A percentile compares a stretch with the other conserved stretches of the same genome.
phyloP scores from a whole-genome alignment of 2,888 invertebrate genomes.

The Tortrix viridana region DNA sequence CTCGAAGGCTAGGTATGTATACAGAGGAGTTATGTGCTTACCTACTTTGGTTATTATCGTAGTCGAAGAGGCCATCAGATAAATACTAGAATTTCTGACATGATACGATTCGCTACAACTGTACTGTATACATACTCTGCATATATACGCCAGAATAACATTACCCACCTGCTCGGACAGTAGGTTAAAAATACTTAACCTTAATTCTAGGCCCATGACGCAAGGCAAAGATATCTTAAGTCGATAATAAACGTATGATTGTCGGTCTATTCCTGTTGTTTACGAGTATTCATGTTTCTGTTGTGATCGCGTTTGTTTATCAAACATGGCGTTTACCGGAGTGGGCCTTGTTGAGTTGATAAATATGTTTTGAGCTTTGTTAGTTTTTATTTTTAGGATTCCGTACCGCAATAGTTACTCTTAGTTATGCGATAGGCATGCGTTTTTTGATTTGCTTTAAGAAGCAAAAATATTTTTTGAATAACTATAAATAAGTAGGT shows the following conservation, averaged over 20 bases:
- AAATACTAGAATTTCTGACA: too few relatives aligned
- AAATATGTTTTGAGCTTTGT: background rate
- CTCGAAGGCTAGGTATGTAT: too few relatives aligned
- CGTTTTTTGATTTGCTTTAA: too few relatives aligned
- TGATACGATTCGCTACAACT: too few relatives aligned
- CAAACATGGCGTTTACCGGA: slow-evolving; percentile 19
- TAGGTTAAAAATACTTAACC: background rate
- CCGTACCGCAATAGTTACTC: background rate
- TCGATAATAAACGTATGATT: slow-evolving; percentile 19
- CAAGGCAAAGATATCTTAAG: slow-evolving; percentile 21
- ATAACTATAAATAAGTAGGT: too few relatives aligned
- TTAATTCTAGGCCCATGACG: slow-evolving; percentile 26
- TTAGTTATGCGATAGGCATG: background rate
- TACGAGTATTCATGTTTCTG: slow-evolving; percentile 27
- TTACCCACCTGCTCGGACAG: background rate
- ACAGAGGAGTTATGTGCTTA: too few relatives aligned
- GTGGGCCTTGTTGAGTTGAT: background rate
- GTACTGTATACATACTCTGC: too few relatives aligned
- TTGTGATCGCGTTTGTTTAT: slow-evolving; percentile 27
- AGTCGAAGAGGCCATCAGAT: too few relatives aligned
- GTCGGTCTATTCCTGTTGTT: slow-evolving; percentile 31
- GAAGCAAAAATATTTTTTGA: too few relatives aligned
- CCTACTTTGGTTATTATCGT: too few relatives aligned
- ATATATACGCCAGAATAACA: too few relatives aligned
- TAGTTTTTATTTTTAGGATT: background rate